phyloP scores from a whole-genome alignment of 2,888 invertebrate species.

The Monopis laevigella region DNA sequence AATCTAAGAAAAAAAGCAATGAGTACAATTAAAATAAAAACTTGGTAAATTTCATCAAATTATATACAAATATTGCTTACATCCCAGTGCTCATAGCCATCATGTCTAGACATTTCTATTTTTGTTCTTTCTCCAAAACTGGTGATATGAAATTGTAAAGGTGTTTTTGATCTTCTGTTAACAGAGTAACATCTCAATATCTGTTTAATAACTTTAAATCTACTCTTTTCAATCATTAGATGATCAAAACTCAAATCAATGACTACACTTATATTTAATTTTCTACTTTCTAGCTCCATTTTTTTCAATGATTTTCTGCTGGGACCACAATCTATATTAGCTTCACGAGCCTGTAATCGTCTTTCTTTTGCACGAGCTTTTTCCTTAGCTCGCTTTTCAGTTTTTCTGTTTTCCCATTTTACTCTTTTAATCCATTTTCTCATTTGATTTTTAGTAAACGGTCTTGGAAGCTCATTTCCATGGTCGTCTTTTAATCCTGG shows the following conservation, averaged over 20 bases:
- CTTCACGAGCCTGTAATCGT: slow-evolving; percentile 73
- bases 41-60: not conserved
- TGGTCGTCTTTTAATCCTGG: slow-evolving; percentile 55
- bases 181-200: slow-evolving; percentile 89
- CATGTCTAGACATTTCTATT: slow-evolving; percentile 79
- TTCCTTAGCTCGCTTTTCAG: slow-evolving; percentile 76
- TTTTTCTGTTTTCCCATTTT: slow-evolving; percentile 77
- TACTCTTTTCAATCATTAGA: slow-evolving; percentile 89
- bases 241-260: slow-evolving; percentile 93
- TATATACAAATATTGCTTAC: slow-evolving; percentile 55
- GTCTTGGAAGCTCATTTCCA: slow-evolving; percentile 51
- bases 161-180: slow-evolving; percentile 82
- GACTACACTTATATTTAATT: slow-evolving; percentile 76
- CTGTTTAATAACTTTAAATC: slow-evolving; percentile 90
- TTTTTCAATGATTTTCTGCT: slow-evolving; percentile 82
- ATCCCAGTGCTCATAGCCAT: slow-evolving; percentile 94
- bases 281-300: slow-evolving; percentile 73
- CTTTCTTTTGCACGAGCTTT: slow-evolving; percentile 76
- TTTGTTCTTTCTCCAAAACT: slow-evolving; percentile 80
- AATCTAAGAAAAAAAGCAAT: slow-evolving; percentile 56
- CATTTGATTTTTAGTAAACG: slow-evolving; percentile 70
- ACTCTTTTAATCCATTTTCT: slow-evolving; percentile 76
- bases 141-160: slow-evolving; percentile 84
- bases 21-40: not conserved
- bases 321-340: slow-evolving; percentile 78